Conservation (phyloP, 1,140 invertebrate species). For the Ectropis grisescens region DNA sequence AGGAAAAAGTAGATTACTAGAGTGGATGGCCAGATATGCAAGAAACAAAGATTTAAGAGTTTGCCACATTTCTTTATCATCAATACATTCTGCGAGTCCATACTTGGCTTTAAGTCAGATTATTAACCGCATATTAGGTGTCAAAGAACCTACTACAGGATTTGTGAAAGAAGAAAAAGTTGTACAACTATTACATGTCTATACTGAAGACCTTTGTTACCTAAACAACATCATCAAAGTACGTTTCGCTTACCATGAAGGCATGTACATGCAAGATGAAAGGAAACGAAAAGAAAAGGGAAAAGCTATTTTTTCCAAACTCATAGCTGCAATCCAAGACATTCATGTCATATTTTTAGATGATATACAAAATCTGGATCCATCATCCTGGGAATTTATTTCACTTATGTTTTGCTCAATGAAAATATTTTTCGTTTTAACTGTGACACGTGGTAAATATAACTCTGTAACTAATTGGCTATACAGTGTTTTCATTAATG, state of each 20-base stretch:
- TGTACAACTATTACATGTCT: slow-evolving; percentile 36
- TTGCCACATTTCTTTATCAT: slow-evolving; percentile 39
- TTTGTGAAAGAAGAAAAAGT: slow-evolving; percentile 60
- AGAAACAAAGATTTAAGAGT: slow-evolving; percentile 28
- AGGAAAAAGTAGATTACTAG: slow-evolving; percentile 58
- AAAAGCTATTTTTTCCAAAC: slow-evolving; percentile 37
- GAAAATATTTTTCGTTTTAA: slow-evolving; percentile 40
- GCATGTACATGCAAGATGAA: slow-evolving; percentile 30
- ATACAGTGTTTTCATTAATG: slow-evolving; percentile 40
- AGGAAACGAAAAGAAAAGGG: slow-evolving; percentile 38
- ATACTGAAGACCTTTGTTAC: slow-evolving; percentile 50
- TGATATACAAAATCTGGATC: slow-evolving; percentile 54
- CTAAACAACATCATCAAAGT: slow-evolving; percentile 56
- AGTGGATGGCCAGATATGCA: slow-evolving; percentile 41
- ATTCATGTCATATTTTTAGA: slow-evolving; percentile 46
- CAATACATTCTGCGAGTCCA: slow-evolving; percentile 53
- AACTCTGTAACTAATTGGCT: slow-evolving; percentile 38
- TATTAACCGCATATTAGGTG: slow-evolving; percentile 44
- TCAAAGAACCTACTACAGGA: slow-evolving; percentile 35
- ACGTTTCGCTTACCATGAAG: slow-evolving; percentile 51
- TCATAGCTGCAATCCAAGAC: slow-evolving; percentile 28
- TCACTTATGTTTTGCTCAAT: slow-evolving; percentile 31
- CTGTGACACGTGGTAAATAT: slow-evolving; percentile 46
- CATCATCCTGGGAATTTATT: slow-evolving; percentile 48
- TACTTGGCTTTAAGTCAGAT: slow-evolving; percentile 58